phyloP scores from a whole-genome alignment of 37 sponge, comb jelly and placozoan genomes.

The Geodia barretti region DNA sequence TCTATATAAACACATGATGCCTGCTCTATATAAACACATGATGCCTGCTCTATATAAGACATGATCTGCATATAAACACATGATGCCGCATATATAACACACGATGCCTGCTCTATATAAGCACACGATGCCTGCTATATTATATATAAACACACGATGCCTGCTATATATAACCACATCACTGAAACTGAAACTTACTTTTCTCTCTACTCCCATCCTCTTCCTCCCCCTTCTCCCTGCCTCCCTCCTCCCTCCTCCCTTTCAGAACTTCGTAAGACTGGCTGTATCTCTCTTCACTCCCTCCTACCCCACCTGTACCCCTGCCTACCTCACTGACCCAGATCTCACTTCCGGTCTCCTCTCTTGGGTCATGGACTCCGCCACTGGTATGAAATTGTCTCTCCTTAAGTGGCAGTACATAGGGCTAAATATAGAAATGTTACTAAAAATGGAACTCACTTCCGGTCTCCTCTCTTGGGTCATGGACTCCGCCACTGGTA shows the following conservation, averaged over 20 bases:
- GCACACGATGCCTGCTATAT: too few species aligned
- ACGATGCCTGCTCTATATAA: background rate
- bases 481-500: background rate
- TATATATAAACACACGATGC: too few species aligned
- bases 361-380: background rate
- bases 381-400: background rate
- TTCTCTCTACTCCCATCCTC: constrained; percentile 31
- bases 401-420: background rate
- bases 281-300: background rate
- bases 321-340: background rate
- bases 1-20: too few species aligned
- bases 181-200: background rate
- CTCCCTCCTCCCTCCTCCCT: background rate
- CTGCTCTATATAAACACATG: too few species aligned
- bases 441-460: too few species aligned
- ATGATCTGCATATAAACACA: too few species aligned
- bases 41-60: too few species aligned
- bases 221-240: constrained; percentile 4
- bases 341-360: background rate
- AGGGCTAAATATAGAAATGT: too few species aligned
- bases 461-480: background rate
- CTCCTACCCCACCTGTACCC: background rate
- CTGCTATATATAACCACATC: too few species aligned
- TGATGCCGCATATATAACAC: background rate
- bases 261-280: background rate